A percentile compares a stretch with the other conserved stretches of the same genome.
phyloP scores from a whole-genome alignment of 2,113 vertebrate genomes.

The Ornithorhynchus anatinus region DNA sequence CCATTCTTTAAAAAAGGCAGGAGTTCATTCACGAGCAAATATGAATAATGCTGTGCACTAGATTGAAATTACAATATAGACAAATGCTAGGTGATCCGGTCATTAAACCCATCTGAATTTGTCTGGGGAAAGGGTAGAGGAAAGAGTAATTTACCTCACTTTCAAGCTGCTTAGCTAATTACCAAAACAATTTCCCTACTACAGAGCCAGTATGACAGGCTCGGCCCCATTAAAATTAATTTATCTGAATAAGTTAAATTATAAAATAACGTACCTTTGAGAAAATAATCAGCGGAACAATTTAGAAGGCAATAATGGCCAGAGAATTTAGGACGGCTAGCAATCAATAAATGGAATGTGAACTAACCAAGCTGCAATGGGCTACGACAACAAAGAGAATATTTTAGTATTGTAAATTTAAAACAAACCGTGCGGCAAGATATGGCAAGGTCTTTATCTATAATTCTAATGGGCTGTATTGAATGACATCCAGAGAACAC shows the following conservation, averaged over 20 bases:
- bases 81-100: too few species aligned
- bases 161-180: slow-evolving; percentile 23
- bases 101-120: slow-evolving; percentile 17
- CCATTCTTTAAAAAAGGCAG: too few species aligned
- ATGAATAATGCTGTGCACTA: too few species aligned
- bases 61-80: too few species aligned
- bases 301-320: too few species aligned
- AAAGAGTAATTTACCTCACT: slow-evolving; percentile 36
- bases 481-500: not conserved
- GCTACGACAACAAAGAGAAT: slow-evolving; percentile 9
- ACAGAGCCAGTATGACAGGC: slow-evolving; percentile 23
- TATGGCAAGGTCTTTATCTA: not conserved
- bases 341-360: slow-evolving; percentile 23
- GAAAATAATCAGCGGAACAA: slow-evolving; percentile 16
- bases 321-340: not conserved
- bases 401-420: slow-evolving; percentile 23
- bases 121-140: not conserved
- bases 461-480: not conserved
- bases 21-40: too few species aligned
- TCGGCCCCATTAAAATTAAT: slow-evolving; percentile 24
- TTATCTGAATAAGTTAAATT: slow-evolving; percentile 13
- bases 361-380: not conserved
- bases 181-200: slow-evolving; percentile 16
- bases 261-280: slow-evolving; percentile 26
- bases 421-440: not conserved